These are phyloP conservation scores for Scopus umbretta DNA, from an alignment of 2,113 vertebrate genomes.

Conservation along the genomic window DNA sequence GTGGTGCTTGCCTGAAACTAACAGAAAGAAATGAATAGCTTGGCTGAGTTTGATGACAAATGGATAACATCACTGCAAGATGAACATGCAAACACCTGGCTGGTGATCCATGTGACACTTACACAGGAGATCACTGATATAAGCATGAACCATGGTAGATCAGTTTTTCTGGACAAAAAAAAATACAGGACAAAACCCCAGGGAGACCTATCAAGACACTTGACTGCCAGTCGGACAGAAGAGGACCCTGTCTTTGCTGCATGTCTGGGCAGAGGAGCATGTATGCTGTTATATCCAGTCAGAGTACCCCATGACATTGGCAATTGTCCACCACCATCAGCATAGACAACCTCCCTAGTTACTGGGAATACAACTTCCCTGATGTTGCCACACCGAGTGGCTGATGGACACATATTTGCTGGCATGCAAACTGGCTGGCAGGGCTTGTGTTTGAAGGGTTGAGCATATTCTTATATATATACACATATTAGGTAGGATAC, in stretches of 20 bases:
- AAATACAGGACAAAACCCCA: not conserved
- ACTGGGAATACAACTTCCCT: not conserved
- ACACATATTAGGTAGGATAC: not conserved
- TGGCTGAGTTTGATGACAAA: not conserved
- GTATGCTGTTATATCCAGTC: not conserved
- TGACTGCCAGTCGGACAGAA: not conserved
- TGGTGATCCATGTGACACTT: not conserved
- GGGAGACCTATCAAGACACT: not conserved
- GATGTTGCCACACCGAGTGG: accelerated
- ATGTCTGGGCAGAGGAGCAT: not conserved
- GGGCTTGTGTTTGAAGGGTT: not conserved
- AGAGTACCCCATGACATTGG: not conserved
- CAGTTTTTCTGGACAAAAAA: not conserved
- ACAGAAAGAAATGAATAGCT: not conserved
- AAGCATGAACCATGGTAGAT: not conserved
- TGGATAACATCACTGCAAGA: not conserved
- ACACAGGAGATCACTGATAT: not conserved
- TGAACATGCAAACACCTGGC: not conserved
- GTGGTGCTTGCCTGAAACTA: not conserved
- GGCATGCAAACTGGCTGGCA: not conserved
- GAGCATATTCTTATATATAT: not conserved
- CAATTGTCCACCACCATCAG: not conserved
- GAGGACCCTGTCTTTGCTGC: not conserved
- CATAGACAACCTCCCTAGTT: not conserved
- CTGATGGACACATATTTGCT: not conserved